Conservation (phyloP, 2,888 invertebrate genomes). For the Hipparchia semele region DNA sequence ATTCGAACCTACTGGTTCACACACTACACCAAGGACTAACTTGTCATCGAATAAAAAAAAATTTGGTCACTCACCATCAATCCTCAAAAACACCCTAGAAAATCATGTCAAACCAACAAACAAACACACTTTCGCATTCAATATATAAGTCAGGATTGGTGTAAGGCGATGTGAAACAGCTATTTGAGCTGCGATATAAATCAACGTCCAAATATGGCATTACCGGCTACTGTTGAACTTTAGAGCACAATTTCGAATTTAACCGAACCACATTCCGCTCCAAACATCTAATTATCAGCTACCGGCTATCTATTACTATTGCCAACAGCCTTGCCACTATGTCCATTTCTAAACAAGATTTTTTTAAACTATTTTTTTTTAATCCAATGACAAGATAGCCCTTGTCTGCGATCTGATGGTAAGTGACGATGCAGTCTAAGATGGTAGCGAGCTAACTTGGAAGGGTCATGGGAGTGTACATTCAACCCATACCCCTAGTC, state of each 20-base stretch:
- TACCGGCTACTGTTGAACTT: slow-evolving; percentile 38
- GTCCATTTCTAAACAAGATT: not conserved
- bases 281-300: slow-evolving; percentile 38
- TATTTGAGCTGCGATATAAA: slow-evolving; percentile 35
- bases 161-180: slow-evolving; percentile 29
- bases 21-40: too few species aligned
- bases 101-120: too few species aligned
- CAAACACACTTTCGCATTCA: slow-evolving; percentile 1
- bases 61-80: too few species aligned
- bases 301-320: slow-evolving; percentile 33
- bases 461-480: too few species aligned
- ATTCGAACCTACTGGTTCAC: too few species aligned
- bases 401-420: too few species aligned
- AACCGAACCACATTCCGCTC: slow-evolving; percentile 33
- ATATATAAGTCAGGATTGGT: slow-evolving; percentile 3
- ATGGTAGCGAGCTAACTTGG: too few species aligned
- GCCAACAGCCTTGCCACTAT: slow-evolving; percentile 2
- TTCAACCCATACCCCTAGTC: too few species aligned
- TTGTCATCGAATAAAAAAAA: too few species aligned
- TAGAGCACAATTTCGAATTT: slow-evolving; percentile 32
- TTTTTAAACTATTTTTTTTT: not conserved
- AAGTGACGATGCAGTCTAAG: too few species aligned
- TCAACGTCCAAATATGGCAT: slow-evolving; percentile 38
- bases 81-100: too few species aligned
- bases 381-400: too few species aligned